These are phyloP conservation scores for Amblyopsis rosae DNA, from an alignment of 2,113 vertebrate genomes.

Conservation along the genomic window DNA sequence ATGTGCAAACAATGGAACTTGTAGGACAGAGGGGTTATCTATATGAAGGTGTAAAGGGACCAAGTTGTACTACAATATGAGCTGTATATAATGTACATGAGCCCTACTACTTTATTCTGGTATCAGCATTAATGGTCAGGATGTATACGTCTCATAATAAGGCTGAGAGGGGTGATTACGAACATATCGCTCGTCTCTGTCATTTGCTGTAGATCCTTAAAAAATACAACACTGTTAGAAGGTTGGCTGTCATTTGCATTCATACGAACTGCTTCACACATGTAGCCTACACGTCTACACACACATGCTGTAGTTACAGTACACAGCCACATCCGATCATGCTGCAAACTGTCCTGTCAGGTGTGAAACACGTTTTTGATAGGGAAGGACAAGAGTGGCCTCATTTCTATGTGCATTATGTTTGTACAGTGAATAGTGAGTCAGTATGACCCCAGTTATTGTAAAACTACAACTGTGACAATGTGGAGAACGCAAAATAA, in stretches of 20 bases:
- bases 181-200: constrained; percentile 74
- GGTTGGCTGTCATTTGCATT: constrained; percentile 68
- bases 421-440: constrained; percentile 88
- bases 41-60: constrained; percentile 67
- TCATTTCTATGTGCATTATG: constrained; percentile 90
- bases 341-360: constrained; percentile 77
- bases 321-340: constrained; percentile 45
- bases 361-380: constrained; percentile 72
- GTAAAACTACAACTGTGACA: constrained; percentile 95
- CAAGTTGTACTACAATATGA: constrained; percentile 65
- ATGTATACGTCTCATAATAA: constrained; percentile 73
- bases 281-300: constrained; percentile 5
- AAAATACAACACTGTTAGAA: constrained; percentile 81
- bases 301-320: constrained; percentile 3
- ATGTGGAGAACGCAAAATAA: constrained; percentile 94
- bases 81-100: constrained; percentile 84
- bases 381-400: constrained; percentile 80
- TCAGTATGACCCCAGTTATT: constrained; percentile 86
- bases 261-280: constrained; percentile 43
- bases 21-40: constrained; percentile 46
- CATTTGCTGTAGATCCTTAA: constrained; percentile 79
- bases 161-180: constrained; percentile 40
- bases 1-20: constrained; percentile 51
- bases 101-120: constrained; percentile 65
- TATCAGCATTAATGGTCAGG: constrained; percentile 75